phyloP scores from a whole-genome alignment of 2,797 vertebrate species.

The Delichon dasypus region DNA sequence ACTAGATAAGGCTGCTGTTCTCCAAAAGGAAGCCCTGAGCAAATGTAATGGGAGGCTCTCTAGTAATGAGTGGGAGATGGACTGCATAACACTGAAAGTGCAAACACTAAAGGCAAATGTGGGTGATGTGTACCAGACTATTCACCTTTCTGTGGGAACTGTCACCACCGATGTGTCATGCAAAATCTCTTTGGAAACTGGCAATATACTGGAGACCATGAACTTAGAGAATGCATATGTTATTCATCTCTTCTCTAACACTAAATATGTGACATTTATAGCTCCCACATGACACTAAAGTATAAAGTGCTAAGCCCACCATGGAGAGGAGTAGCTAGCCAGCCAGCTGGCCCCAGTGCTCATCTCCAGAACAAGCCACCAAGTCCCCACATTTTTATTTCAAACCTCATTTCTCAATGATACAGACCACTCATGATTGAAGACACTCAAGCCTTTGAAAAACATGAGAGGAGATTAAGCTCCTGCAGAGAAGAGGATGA shows the following conservation, averaged over 20 bases:
- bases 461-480: neutral
- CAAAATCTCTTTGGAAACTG: neutral
- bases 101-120: neutral
- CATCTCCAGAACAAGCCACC: neutral
- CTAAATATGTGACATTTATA: neutral
- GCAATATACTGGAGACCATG: neutral
- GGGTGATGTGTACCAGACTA: neutral
- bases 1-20: neutral
- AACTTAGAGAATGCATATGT: neutral
- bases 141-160: neutral
- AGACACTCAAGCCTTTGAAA: neutral
- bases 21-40: neutral
- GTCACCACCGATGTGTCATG: neutral
- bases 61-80: neutral
- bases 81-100: neutral
- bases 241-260: neutral
- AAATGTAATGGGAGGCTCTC: neutral
- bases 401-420: neutral
- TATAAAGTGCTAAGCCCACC: neutral
- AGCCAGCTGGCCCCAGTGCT: neutral
- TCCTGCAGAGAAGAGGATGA: neutral
- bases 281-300: neutral
- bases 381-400: neutral
- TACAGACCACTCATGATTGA: neutral
- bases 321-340: neutral